Conservation (phyloP, 2,113 vertebrate species). For the Brachyistius frenatus region DNA sequence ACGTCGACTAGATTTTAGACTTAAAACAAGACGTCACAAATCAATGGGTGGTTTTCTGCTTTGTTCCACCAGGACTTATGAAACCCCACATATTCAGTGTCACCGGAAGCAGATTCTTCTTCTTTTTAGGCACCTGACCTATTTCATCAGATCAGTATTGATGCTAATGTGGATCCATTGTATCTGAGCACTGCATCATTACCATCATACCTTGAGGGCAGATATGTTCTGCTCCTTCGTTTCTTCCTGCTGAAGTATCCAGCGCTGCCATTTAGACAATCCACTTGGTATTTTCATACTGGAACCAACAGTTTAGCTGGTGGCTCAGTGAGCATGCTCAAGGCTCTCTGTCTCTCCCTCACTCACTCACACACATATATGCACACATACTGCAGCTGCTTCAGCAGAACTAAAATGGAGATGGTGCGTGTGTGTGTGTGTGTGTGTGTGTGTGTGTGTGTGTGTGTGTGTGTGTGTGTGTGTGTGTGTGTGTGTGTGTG, state of each 20-base stretch:
- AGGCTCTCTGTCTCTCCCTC: constrained; percentile 11
- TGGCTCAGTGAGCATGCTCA: constrained; percentile 55
- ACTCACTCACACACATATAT: constrained; percentile 31
- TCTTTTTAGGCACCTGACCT: background rate
- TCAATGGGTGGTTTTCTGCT: too few relatives aligned
- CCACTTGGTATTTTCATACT: constrained; percentile 54
- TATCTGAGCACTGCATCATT: background rate
- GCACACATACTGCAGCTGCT: constrained; percentile 59
- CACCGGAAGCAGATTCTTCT: too few relatives aligned
- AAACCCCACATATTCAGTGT: too few relatives aligned
- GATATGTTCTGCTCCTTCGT: background rate
- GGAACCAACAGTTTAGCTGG: constrained; percentile 56
- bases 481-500: constrained; percentile 35
- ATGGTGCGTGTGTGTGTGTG: constrained; percentile 44
- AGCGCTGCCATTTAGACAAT: constrained; percentile 54
- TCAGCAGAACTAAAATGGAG: constrained; percentile 66
- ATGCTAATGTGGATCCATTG: background rate
- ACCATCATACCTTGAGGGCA: background rate
- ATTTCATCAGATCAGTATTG: background rate
- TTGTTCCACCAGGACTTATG: too few relatives aligned
- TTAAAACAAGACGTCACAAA: too few relatives aligned
- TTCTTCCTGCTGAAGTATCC: constrained; percentile 17
- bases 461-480: constrained; percentile 36
- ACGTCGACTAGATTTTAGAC: too few relatives aligned
- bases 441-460: constrained; percentile 27